Conservation (phyloP, 2,888 invertebrate species). For the Ophion ellenae region DNA sequence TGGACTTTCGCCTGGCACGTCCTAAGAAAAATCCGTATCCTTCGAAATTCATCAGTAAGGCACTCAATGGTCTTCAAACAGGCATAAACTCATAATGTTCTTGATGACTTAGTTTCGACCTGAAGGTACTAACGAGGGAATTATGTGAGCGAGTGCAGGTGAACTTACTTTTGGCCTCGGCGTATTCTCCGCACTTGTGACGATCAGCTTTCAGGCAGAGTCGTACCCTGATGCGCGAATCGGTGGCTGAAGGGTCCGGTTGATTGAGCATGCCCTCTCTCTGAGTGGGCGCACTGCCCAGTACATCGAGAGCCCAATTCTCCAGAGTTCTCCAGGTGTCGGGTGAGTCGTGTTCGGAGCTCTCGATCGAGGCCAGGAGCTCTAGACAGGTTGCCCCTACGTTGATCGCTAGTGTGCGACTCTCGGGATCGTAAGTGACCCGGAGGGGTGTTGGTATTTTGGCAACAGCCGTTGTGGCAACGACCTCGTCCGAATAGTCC, state of each 20-base stretch:
- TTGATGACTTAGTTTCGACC: too few relatives aligned
- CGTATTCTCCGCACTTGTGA: slow-evolving; percentile 93
- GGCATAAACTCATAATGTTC: too few relatives aligned
- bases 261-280: slow-evolving; percentile 90
- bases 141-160: background rate
- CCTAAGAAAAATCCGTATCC: too few relatives aligned
- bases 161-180: slow-evolving; percentile 92
- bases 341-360: slow-evolving; percentile 85
- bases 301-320: slow-evolving; percentile 89
- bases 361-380: slow-evolving; percentile 91
- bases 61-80: too few relatives aligned
- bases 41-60: too few relatives aligned
- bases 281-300: slow-evolving; percentile 89
- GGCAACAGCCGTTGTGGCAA: slow-evolving; percentile 93
- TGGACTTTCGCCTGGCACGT: too few relatives aligned
- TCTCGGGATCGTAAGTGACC: slow-evolving; percentile 92
- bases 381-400: slow-evolving; percentile 92
- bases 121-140: too few relatives aligned
- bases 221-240: slow-evolving; percentile 90
- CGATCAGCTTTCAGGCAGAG: slow-evolving; percentile 92
- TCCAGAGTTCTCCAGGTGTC: slow-evolving; percentile 90
- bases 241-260: slow-evolving; percentile 84
- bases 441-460: slow-evolving; percentile 92
- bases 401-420: slow-evolving; percentile 90
- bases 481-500: slow-evolving; percentile 93